phyloP scores from a whole-genome alignment of 2,797 vertebrate genomes.

The Sitta carolinensis region DNA sequence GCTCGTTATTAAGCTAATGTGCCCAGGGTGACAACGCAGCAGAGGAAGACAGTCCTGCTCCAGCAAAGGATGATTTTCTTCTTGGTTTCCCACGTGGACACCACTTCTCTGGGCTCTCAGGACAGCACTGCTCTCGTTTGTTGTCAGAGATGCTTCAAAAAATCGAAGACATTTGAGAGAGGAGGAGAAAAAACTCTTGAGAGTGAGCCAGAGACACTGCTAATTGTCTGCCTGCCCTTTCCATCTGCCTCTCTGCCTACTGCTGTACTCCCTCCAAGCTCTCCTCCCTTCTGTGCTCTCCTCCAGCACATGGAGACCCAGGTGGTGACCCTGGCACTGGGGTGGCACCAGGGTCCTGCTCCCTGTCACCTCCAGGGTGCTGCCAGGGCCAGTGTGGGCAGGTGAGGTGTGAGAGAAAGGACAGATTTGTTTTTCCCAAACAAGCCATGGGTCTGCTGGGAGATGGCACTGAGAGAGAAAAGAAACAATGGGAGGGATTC shows the following conservation, averaged over 20 bases:
- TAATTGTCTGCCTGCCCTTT: constrained; percentile 15
- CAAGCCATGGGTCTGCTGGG: too few relatives aligned
- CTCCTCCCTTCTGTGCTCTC: not conserved
- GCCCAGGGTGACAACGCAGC: constrained; percentile 17
- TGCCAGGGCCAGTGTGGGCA: not conserved
- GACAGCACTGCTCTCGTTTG: not conserved
- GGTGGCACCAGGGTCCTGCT: not conserved
- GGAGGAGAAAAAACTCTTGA: not conserved
- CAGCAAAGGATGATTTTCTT: constrained; percentile 11
- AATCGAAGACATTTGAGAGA: not conserved
- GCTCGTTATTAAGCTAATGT: constrained; percentile 64
- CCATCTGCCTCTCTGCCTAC: constrained; percentile 35
- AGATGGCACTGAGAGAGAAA: too few relatives aligned
- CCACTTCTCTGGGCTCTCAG: not conserved
- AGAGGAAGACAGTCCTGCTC: not conserved
- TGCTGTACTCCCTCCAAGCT: not conserved
- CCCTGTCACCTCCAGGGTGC: not conserved
- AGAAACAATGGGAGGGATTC: too few relatives aligned
- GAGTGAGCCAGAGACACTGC: constrained; percentile 22
- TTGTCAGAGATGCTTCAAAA: not conserved
- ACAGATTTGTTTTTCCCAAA: too few relatives aligned
- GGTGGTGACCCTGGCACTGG: not conserved
- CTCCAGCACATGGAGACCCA: rapidly evolving
- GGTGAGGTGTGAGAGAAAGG: not conserved
- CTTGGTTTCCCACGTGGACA: constrained; percentile 1